These are phyloP conservation scores for Teleopsis dalmanni DNA, from an alignment of 1,140 invertebrate species.

Conservation along the genomic window DNA sequence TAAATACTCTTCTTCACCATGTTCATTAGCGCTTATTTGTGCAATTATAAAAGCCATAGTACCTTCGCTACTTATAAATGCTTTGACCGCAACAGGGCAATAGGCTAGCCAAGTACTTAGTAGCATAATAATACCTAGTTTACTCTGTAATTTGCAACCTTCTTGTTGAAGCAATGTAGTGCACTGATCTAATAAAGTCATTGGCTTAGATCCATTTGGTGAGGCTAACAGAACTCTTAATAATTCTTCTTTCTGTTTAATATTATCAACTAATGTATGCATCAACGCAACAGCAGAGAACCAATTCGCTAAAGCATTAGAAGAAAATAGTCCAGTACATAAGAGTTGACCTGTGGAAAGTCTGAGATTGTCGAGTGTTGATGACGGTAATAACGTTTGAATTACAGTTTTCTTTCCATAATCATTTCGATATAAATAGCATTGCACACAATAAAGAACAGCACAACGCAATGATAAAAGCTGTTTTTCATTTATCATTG, in stretches of 20 bases:
- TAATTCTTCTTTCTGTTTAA: constrained; percentile 85
- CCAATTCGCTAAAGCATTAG: constrained; percentile 94
- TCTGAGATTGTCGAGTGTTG: constrained; percentile 61
- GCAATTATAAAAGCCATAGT: constrained; percentile 79
- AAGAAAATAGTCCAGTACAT: constrained; percentile 86
- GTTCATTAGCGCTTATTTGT: constrained; percentile 67
- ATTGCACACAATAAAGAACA: constrained; percentile 95
- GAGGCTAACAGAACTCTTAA: constrained; percentile 85
- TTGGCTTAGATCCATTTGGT: constrained; percentile 71
- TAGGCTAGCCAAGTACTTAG: constrained; percentile 82
- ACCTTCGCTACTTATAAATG: constrained; percentile 75
- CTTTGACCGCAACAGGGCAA: constrained; percentile 74
- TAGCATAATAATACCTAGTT: constrained; percentile 87
- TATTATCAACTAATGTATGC: constrained; percentile 84
- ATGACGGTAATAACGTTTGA: constrained; percentile 82
- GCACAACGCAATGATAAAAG: constrained; percentile 85
- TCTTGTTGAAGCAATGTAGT: constrained; percentile 75
- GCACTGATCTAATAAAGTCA: constrained; percentile 84
- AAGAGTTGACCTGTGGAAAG: constrained; percentile 82
- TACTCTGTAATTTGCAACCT: constrained; percentile 72
- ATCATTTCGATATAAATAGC: constrained; percentile 90
- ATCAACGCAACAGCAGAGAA: constrained; percentile 87
- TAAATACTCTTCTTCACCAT: constrained; percentile 81
- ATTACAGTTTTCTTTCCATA: constrained; percentile 80
- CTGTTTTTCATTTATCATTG: constrained; percentile 99